phyloP scores from a whole-genome alignment of 2,113 vertebrate species.

The Labrus mixtus region DNA sequence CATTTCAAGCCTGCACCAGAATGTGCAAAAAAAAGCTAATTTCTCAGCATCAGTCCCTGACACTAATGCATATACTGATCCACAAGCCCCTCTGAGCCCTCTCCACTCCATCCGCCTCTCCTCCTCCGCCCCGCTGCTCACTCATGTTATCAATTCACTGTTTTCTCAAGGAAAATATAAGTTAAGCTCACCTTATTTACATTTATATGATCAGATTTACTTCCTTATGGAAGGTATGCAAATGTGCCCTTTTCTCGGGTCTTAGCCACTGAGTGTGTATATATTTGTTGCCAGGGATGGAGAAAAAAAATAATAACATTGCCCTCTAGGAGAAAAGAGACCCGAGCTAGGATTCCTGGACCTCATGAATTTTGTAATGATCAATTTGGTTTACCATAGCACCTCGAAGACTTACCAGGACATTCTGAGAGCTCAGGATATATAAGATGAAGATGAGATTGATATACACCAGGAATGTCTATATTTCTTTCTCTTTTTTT shows the following conservation, averaged over 20 bases:
- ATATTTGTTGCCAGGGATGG: constrained; percentile 64
- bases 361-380: constrained; percentile 84
- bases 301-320: constrained; percentile 74
- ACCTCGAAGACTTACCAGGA: constrained; percentile 53
- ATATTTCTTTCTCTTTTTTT: constrained; percentile 3
- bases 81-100: constrained; percentile 56
- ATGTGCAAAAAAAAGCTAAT: constrained; percentile 21
- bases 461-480: constrained; percentile 63
- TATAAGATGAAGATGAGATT: constrained; percentile 64
- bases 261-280: constrained; percentile 62
- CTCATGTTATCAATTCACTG: constrained; percentile 75
- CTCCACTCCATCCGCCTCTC: constrained; percentile 54
- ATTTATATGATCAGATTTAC: constrained; percentile 88
- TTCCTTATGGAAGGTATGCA: constrained; percentile 82
- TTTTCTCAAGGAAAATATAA: constrained; percentile 81
- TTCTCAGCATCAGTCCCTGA: constrained; percentile 32
- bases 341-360: constrained; percentile 72
- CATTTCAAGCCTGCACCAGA: constrained; percentile 11
- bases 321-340: constrained; percentile 78
- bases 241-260: constrained; percentile 83
- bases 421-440: constrained; percentile 62
- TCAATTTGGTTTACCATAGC: constrained; percentile 78
- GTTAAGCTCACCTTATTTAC: constrained; percentile 86
- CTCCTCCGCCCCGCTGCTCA: constrained; percentile 51
- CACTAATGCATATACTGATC: constrained; percentile 65